Base-by-base conservation (phyloP, 2,797 vertebrate genomes). In the Emydoidea blandingii region DNA sequence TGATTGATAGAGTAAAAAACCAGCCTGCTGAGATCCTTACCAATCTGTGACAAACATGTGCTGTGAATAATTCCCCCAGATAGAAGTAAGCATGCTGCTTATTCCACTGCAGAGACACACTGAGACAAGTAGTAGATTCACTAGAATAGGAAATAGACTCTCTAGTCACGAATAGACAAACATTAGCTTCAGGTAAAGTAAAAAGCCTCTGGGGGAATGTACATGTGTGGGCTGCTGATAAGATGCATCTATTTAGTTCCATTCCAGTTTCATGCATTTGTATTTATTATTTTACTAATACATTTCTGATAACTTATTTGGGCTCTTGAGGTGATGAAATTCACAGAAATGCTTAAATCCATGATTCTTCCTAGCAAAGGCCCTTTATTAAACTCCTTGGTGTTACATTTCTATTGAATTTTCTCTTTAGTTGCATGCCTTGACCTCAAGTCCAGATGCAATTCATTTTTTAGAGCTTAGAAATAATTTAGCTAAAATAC, bases 171-270 rank as follows among this genome's bases (percentile, higher is more conserved):
- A 94, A 18, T 65, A 53, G 88, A 83, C 29, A 56, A 80, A 80
- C 4, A 84, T 44, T 91, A 81, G 11, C 80, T 90, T 65, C n/a
- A 72, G 79, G 31, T 72, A 81, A 92, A 92, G 74, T 14, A 68
- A 94, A 92, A 83, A 54, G 2, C 1, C n/a, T 92, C 1, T 85
- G 44, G 10, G 34, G 27, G 5, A 88, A 2, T 56, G 21, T 14
- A 47, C 41, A 50, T 87, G 53, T 95, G n/a, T 65, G 34, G 59
- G 57, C 8, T 91, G 47, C 53, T 88, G 78, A 92, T 95, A 92
- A 94, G 23, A 76, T 92, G 8, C 19, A 84, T 49, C 19, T 27
- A 2, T 76, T 85, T 85, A 68, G 72, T 65, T 78, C 27, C 14
- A 50, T 56, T 54, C 37, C 11, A 59, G 29, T 65, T 79, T 41